Conservation (phyloP, 2,888 invertebrate species). For the Drosophila prostipennis region DNA sequence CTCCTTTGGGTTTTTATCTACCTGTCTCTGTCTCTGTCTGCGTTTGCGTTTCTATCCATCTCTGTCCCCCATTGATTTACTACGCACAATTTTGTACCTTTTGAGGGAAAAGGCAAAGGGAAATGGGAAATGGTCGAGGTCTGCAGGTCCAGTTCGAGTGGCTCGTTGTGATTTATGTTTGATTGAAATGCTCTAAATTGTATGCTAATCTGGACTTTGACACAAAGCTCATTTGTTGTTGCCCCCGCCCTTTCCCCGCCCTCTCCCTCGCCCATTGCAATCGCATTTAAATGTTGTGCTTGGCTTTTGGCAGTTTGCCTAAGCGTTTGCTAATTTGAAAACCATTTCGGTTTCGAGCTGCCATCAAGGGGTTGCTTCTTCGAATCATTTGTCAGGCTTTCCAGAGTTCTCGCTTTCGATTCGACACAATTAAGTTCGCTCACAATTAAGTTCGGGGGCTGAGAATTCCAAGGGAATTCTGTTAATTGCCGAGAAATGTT, state of each 20-base stretch:
- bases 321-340: slow-evolving; percentile 57
- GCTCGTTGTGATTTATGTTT: slow-evolving; percentile 65
- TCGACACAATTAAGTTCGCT: slow-evolving; percentile 8
- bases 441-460: slow-evolving; percentile 8
- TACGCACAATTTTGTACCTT: slow-evolving; percentile 64
- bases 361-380: slow-evolving; percentile 4
- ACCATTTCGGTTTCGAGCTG: slow-evolving; percentile 39
- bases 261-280: neutral
- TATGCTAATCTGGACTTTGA: slow-evolving; percentile 65
- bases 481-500: slow-evolving; percentile 18
- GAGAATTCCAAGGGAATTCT: neutral
- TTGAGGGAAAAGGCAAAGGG: neutral
- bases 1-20: slow-evolving; percentile 18
- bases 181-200: slow-evolving; percentile 73
- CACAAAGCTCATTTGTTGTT: slow-evolving; percentile 56
- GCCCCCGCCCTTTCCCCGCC: neutral
- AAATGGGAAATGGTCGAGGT: slow-evolving; percentile 5
- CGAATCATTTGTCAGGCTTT: slow-evolving; percentile 35
- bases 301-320: slow-evolving; percentile 44
- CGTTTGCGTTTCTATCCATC: neutral
- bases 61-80: slow-evolving; percentile 59
- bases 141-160: slow-evolving; percentile 34
- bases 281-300: slow-evolving; percentile 46
- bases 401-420: neutral
- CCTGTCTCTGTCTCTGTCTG: neutral